phyloP scores from a whole-genome alignment of 23 tunicate genomes.

The Ascidia mentula region DNA sequence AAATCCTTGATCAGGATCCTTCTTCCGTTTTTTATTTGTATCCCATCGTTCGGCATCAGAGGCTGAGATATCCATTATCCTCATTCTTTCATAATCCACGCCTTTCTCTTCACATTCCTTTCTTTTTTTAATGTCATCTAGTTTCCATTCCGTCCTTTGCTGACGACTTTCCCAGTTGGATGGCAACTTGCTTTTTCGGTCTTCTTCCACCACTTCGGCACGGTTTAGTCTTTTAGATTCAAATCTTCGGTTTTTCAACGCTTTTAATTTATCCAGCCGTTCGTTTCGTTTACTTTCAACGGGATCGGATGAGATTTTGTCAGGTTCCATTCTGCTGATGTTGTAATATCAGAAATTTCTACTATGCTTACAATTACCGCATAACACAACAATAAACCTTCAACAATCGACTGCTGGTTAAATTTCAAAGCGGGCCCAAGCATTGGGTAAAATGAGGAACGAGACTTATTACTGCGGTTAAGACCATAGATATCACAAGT shows the following conservation, averaged over 20 bases:
- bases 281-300: not conserved
- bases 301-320: not conserved
- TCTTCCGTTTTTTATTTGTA: conserved; percentile 42
- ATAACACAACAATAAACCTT: no score
- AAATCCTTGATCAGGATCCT: conserved; percentile 81
- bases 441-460: no score
- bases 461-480: no score
- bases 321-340: no score
- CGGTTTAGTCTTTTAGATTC: conserved; percentile 72
- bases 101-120: conserved; percentile 74
- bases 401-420: no score
- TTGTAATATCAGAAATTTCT: no score
- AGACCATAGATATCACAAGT: no score
- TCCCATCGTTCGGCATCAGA: conserved; percentile 73
- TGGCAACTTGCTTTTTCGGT: conserved; percentile 72
- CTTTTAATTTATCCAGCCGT: conserved; percentile 36
- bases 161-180: conserved; percentile 81
- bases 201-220: conserved; percentile 91
- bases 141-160: conserved; percentile 75
- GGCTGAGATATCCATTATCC: conserved; percentile 56
- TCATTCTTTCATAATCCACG: conserved; percentile 67
- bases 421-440: no score
- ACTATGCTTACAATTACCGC: no score
- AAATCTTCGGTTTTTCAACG: conserved; percentile 44
- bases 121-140: conserved; percentile 57